These are phyloP conservation scores for Anguilla megastoma DNA, from an alignment of 2,797 vertebrate genomes.

Conservation along the genomic window DNA sequence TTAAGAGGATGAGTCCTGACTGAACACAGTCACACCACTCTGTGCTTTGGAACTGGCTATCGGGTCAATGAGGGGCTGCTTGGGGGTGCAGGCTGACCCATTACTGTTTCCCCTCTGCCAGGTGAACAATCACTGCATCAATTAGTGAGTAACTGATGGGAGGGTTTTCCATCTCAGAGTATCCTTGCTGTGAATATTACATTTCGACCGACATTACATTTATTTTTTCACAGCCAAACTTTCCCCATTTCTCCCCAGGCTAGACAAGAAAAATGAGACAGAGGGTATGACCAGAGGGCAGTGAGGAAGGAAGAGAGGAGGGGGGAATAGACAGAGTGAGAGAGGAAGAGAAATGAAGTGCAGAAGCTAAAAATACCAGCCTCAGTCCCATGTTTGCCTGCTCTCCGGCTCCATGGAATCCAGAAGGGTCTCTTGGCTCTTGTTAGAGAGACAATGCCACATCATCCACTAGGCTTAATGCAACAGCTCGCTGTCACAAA, in stretches of 20 bases:
- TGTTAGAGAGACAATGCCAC: conserved; percentile 64
- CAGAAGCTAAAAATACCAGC: conserved; percentile 33
- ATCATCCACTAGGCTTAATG: conserved; percentile 61
- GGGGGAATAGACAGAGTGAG: conserved; percentile 41
- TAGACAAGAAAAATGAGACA: not conserved
- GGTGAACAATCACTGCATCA: not conserved
- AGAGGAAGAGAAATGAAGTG: conserved; percentile 40
- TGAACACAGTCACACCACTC: not conserved
- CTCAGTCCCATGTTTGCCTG: not conserved
- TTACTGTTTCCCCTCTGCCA: not conserved
- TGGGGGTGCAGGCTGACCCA: not conserved
- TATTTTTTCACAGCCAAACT: not conserved
- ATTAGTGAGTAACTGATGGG: not conserved
- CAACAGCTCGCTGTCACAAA: conserved; percentile 49
- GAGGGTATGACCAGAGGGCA: not conserved
- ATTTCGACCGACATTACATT: not conserved
- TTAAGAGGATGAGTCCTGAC: not conserved
- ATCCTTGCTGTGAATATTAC: not conserved
- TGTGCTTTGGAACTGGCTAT: not conserved
- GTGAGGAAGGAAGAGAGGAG: not conserved
- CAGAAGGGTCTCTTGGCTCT: conserved; percentile 64
- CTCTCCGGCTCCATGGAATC: conserved; percentile 27
- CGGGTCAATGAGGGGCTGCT: not conserved
- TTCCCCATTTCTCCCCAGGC: not conserved
- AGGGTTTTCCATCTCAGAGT: not conserved